phyloP scores from a whole-genome alignment of 2,888 invertebrate species.

The Melanchra persicariae region DNA sequence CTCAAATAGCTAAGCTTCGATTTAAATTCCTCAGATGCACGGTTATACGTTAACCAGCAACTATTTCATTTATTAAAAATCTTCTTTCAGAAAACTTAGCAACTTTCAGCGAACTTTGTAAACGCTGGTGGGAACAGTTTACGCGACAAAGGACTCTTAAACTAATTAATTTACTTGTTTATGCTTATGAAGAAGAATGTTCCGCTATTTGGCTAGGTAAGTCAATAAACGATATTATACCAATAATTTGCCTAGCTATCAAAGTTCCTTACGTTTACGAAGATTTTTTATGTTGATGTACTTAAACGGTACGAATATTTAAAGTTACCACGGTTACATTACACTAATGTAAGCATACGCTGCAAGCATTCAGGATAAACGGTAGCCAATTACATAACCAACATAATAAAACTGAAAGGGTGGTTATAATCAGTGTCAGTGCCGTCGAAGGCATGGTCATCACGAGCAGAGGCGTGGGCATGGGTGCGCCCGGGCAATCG shows the following conservation, averaged over 20 bases:
- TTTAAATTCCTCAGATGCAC: background rate
- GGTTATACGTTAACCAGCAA: background rate
- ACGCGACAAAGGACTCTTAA: constrained; percentile 25
- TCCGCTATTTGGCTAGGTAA: background rate
- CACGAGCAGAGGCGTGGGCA: constrained; percentile 53
- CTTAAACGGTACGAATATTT: constrained; percentile 30
- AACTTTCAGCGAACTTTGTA: constrained; percentile 19
- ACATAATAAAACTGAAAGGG: constrained; percentile 50
- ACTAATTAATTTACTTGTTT: constrained; percentile 19
- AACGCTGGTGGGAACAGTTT: constrained; percentile 16
- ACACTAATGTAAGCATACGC: constrained; percentile 1
- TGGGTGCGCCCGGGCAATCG: constrained; percentile 58
- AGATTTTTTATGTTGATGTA: background rate
- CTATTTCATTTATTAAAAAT: constrained; percentile 4
- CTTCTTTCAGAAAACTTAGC: background rate
- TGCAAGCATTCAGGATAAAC: constrained; percentile 31
- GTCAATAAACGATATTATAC: background rate
- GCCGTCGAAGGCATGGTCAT: constrained; percentile 41
- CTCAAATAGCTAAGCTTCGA: background rate
- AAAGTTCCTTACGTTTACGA: background rate
- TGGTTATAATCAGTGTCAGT: constrained; percentile 40
- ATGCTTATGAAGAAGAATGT: too few relatives aligned
- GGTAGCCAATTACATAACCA: constrained; percentile 42
- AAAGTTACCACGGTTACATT: constrained; percentile 30
- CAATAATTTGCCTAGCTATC: too few relatives aligned